phyloP scores from a whole-genome alignment of 1,140 invertebrate species.

The Lutraria rhynchaena region DNA sequence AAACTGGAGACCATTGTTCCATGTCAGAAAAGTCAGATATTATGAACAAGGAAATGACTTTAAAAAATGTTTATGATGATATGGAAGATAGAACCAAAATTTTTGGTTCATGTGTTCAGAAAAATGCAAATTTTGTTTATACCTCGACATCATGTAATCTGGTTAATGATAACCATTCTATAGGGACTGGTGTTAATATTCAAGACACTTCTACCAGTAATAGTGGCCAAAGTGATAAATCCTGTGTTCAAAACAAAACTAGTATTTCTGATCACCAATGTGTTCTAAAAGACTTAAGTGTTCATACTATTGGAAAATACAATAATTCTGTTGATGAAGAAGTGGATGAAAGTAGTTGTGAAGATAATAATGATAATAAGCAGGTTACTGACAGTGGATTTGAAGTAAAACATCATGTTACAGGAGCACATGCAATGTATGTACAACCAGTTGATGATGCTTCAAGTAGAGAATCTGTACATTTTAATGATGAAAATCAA shows the following conservation, averaged over 20 bases:
- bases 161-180: too few relatives aligned
- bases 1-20: constrained; percentile 4
- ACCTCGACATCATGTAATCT: too few relatives aligned
- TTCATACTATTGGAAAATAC: not conserved
- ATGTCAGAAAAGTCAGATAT: not conserved
- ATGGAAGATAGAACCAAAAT: not conserved
- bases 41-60: too few relatives aligned
- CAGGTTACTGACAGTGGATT: not conserved
- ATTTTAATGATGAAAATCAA: not conserved
- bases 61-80: not conserved
- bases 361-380: not conserved
- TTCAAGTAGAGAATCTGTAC: not conserved
- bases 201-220: too few relatives aligned
- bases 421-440: not conserved
- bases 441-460: not conserved
- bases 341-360: not conserved
- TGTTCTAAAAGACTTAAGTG: not conserved
- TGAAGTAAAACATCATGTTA: not conserved
- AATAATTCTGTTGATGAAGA: not conserved
- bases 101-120: constrained; percentile 15
- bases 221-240: constrained; percentile 9
- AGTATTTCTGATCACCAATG: not conserved
- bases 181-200: too few relatives aligned
- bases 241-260: constrained; percentile 1
- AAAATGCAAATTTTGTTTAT: not conserved